Percentiles rank a stretch among this genome's conserved stretches.
Evolutionary conservation across 2,888 invertebrate genomes (phyloP).

Genomic region (Meandrusa payeni): DNA sequence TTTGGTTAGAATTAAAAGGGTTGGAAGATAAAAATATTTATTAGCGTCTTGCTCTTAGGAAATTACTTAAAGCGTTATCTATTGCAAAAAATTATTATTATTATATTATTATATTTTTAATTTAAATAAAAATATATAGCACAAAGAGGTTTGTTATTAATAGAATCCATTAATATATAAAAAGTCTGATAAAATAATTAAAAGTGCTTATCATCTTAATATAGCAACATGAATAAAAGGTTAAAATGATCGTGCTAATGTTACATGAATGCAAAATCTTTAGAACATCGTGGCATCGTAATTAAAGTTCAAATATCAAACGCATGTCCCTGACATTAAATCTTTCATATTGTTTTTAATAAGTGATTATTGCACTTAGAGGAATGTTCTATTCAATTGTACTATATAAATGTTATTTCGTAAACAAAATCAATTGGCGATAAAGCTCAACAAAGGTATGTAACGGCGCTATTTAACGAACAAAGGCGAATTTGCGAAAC

Average conservation of each 20-base stretch:
- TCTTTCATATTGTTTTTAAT: constrained; percentile 15
- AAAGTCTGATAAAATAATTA: too few species aligned
- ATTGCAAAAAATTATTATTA: too few species aligned
- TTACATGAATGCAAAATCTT: not conserved
- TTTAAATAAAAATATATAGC: too few species aligned
- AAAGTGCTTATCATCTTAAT: too few species aligned
- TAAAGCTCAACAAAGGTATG: constrained; percentile 33
- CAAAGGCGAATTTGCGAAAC: constrained; percentile 54
- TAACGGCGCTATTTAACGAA: constrained; percentile 46
- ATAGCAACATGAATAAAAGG: too few species aligned
- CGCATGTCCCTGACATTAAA: constrained; percentile 11
- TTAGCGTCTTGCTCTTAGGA: too few species aligned
- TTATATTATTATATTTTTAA: too few species aligned
- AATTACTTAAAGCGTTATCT: too few species aligned
- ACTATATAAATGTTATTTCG: constrained; percentile 30
- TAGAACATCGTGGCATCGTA: not conserved
- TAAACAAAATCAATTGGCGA: constrained; percentile 41
- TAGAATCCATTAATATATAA: too few species aligned
- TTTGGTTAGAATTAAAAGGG: too few species aligned
- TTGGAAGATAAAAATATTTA: too few species aligned
- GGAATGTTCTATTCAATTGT: constrained; percentile 6
- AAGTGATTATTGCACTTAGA: constrained; percentile 1
- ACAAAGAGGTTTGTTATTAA: too few species aligned
- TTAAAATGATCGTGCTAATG: constrained; percentile 8
- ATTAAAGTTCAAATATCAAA: constrained; percentile 10